These are phyloP conservation scores for Menidia menidia DNA, from an alignment of 2,797 vertebrate species.

Conservation along the genomic window DNA sequence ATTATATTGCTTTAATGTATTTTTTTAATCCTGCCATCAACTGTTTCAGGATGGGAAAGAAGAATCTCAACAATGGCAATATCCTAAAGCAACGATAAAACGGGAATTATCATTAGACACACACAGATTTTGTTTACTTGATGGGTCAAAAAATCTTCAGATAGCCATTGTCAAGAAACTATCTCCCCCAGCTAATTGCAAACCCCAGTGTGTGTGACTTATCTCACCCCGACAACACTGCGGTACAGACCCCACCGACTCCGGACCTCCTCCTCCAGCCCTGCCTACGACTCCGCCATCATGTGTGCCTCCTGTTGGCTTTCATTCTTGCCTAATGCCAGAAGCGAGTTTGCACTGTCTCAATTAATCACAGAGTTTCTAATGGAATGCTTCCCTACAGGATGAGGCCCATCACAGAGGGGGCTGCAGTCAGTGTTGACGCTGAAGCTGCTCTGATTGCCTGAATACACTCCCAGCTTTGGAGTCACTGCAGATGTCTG, in stretches of 20 bases:
- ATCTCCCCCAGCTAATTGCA: constrained; percentile 56
- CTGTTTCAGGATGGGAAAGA: constrained; percentile 5
- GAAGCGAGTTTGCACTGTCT: constrained; percentile 70
- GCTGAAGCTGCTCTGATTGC: constrained; percentile 81
- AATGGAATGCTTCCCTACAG: constrained; percentile 82
- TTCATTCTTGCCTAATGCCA: constrained; percentile 65
- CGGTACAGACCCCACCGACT: constrained; percentile 39
- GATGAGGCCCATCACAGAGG: constrained; percentile 80
- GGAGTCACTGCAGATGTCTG: constrained; percentile 85
- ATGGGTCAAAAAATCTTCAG: constrained; percentile 61
- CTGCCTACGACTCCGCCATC: constrained; percentile 47
- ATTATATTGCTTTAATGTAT: neutral
- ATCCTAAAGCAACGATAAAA: constrained; percentile 49
- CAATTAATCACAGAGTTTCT: constrained; percentile 81
- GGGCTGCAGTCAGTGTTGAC: constrained; percentile 72
- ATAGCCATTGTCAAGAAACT: constrained; percentile 35
- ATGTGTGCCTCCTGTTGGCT: constrained; percentile 67
- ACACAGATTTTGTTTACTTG: constrained; percentile 70
- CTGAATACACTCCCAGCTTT: constrained; percentile 78
- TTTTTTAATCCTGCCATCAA: constrained; percentile 16
- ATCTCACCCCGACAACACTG: constrained; percentile 46
- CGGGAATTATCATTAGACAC: constrained; percentile 54
- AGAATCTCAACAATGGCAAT: constrained; percentile 11
- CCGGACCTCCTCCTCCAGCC: constrained; percentile 58
- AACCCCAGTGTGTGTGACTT: constrained; percentile 42